These are phyloP conservation scores for Chaetogeoica ovagalla DNA, from an alignment of 2,888 invertebrate genomes.

Conservation along the genomic window DNA sequence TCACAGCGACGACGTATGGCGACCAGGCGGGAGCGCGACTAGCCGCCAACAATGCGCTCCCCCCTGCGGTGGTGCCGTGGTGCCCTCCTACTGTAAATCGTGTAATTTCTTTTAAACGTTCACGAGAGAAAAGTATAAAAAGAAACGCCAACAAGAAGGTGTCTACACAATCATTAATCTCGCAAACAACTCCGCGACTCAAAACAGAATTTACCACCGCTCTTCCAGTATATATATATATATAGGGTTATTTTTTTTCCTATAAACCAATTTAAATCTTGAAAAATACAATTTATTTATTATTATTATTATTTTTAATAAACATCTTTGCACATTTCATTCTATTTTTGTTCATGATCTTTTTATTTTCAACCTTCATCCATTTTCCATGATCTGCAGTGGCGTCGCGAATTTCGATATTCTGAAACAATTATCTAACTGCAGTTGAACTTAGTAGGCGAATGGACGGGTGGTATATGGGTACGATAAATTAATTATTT, in stretches of 20 bases:
- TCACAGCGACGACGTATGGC: neutral
- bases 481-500: too few species aligned
- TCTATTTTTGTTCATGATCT: too few species aligned
- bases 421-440: too few species aligned
- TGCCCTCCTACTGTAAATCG: conserved; percentile 41
- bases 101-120: conserved; percentile 48
- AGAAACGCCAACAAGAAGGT: conserved; percentile 9
- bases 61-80: conserved; percentile 27
- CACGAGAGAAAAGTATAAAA: neutral
- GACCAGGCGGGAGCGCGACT: neutral
- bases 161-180: conserved; percentile 49
- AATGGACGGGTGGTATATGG: too few species aligned
- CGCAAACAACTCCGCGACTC: conserved; percentile 24
- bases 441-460: too few species aligned
- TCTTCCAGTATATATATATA: neutral
- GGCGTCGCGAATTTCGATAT: too few species aligned
- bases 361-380: too few species aligned
- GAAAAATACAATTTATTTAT: too few species aligned
- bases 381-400: too few species aligned
- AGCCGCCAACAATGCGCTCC: conserved; percentile 41
- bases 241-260: neutral
- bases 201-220: neutral
- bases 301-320: too few species aligned
- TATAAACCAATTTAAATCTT: too few species aligned
- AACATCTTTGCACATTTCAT: too few species aligned